Evolutionary conservation across 2,888 invertebrate species (phyloP), one percentile per base, ranked within the genome.

Genomic region (Anthoptus insignis): DNA sequence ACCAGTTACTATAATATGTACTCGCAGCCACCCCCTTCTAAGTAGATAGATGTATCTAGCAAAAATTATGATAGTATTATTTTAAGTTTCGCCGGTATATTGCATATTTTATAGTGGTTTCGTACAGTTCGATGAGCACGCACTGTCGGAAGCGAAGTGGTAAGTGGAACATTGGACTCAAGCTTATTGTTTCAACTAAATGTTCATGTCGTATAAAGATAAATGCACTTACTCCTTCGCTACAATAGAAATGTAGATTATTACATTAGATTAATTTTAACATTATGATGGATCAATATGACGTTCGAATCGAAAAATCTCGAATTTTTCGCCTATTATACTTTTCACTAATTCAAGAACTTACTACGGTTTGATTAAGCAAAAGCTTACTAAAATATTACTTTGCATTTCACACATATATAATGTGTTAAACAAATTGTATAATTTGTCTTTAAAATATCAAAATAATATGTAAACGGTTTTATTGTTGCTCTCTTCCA

Each of bases 1-100:
- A 86, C 83, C 2, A 86, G 82, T 72, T 91, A 89, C 72, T 92
- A 92, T 73, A 91, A 91, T 66, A 91, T 92, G 91, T 93, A 92
- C 63, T 74, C 89, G 0, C 89, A 89, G 56, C 92, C 90, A 0
- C 91, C 89, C 0, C 89, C 88, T 0, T 85, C 88, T 0, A 78
- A 57, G 39, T 57, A 64, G 45, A 22, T 45, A n/a, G 22, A 49
- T 22, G 14, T 21, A 14, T 14, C 13, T 60, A 60, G 39, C 19
- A 9, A 29, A 60, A 34, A 59, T 39, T 27, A 58, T 19, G 22
- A 47, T 47, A 29, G 27, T 50, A 27, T 50, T 50, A 29, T 50
- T 14, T 14, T 29, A 27, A 11, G 50, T 29, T 8, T 29, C 42
- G 42, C 42, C 42, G 19, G 39, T 19, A 42, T 27, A 39, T 16